Evolutionary conservation across 1,140 invertebrate species (phyloP).

Genomic region (Euura lappo): DNA sequence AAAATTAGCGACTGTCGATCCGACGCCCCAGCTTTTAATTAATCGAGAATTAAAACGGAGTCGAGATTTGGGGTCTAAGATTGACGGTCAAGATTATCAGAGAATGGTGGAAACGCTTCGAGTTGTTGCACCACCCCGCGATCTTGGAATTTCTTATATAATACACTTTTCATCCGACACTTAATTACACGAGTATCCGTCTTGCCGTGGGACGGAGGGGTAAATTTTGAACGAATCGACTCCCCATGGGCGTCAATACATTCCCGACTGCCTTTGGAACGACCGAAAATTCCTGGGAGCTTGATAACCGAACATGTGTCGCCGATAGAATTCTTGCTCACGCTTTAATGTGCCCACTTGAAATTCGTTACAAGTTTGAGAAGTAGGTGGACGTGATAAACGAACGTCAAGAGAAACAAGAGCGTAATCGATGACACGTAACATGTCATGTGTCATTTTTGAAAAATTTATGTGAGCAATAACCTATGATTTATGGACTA

Average conservation of each 20-base stretch:
- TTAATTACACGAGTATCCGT: not conserved
- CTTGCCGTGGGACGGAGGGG: not conserved
- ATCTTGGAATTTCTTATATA: not conserved
- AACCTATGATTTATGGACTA: too few species aligned
- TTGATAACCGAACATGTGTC: conserved; percentile 14
- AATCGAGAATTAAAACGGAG: not conserved
- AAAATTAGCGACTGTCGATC: not conserved
- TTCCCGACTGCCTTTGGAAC: not conserved
- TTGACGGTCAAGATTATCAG: not conserved
- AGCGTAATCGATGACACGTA: too few species aligned
- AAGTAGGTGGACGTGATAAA: not conserved
- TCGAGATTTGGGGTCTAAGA: not conserved
- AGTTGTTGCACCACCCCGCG: not conserved
- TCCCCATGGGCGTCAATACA: not conserved
- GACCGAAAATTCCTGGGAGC: conserved; percentile 3
- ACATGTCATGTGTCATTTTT: too few species aligned
- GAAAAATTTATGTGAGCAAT: too few species aligned
- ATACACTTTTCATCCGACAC: not conserved
- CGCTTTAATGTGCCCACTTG: not conserved
- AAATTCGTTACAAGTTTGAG: not conserved
- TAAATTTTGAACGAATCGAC: not conserved
- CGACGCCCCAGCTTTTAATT: not conserved
- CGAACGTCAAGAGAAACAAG: not conserved
- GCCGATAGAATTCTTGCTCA: conserved; percentile 9
- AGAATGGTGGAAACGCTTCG: not conserved